Base-by-base conservation (phyloP, 2,797 vertebrate species). In the Crenuchus spilurus region DNA sequence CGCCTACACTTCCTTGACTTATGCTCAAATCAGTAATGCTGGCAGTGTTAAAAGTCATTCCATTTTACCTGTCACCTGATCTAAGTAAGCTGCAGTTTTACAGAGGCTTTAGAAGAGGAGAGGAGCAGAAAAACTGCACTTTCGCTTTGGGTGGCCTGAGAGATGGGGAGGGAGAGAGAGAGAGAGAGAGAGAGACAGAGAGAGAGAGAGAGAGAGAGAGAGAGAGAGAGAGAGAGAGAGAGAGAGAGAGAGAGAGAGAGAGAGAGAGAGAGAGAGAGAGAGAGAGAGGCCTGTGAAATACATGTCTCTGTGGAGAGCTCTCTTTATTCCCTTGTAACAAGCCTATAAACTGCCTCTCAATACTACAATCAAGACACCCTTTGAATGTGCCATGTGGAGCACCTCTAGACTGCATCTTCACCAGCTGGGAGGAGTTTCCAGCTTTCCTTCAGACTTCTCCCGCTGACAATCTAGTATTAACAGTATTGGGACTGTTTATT, bases 241-340 rank as follows among this genome's bases (percentile, higher is more conserved):
- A 51, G 48, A 24, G 4, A 54, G 1, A 16, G 51, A 3, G 48
- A 51, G 22, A 24, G 22, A 51, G 48, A 24, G 4, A 54, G 1
- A 16, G 51, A 3, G 48, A 51, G 22, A 24, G n/a, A n/a, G n/a
- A n/a, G n/a, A n/a, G n/a, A 3, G 48, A 51, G 22, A 24, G 22
- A 51, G 48, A 24, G 4, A 54, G 1, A 16, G 51, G 69, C 70
- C 82, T 70, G 46, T 90, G 84, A 91, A 90, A 88, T 86, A 82
- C 72, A 72, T 78, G 62, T 68, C 83, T 87, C 82, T 84, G 82
- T 74, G 76, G 77, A 85, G 80, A 77, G 66, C 55, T 57, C 54
- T 79, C 84, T 87, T 88, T 85, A 86, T 87, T 87, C 35, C 6
- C 64, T 65, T 89, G 87, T 90, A 88, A 90, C 81, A 44, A 83